Evolutionary conservation across 2,797 vertebrate species (phyloP), one percentile per base, ranked within the genome.

Genomic region (Antrozous pallidus): DNA sequence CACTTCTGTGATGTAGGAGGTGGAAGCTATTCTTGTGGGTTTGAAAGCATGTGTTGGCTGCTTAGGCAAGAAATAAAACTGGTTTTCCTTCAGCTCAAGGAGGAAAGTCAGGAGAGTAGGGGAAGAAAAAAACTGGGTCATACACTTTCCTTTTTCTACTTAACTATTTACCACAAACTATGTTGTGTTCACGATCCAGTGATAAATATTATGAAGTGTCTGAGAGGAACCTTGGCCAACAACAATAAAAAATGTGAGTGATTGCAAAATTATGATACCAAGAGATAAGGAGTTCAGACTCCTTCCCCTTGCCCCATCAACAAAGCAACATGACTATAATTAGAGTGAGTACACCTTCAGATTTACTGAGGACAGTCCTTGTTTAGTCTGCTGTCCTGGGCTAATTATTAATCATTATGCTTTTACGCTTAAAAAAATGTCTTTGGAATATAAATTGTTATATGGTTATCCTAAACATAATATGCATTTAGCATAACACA

Each of bases 371-470:
- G 18, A 70, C 1, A n/a, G 33, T 49, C n/a, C 14, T 92, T 73
- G 22, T 79, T 74, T 95, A 45, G 24, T 40, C 22, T 82, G 33
- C 6, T 79, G 11, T 75, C 40, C 24, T 83, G 28, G 42, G 10
- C 40, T 69, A 51, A 42, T 75, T 86, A 81, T 47, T 78, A 45
- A 28, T 42, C 45, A 22, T 67, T 18, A 89, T 42, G 1, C 6
- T 67, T 94, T 77, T 47, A 38, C 45, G 78, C 28, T 78, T n/a
- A 71, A 90, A 90, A 92, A 91, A 65, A 49, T 49, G 28, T 80
- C 63, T 85, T 90, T 86, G 38, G 22, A 33, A 36, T 96, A 26
- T 83, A 91, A 89, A 91, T 78, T 91, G 8, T 83, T 91, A 65
- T 31, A 42, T 69, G 38, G 24, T 54, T 54, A 56, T 89, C n/a